phyloP scores from a whole-genome alignment of 2,797 vertebrate genomes.

The Falco cherrug region DNA sequence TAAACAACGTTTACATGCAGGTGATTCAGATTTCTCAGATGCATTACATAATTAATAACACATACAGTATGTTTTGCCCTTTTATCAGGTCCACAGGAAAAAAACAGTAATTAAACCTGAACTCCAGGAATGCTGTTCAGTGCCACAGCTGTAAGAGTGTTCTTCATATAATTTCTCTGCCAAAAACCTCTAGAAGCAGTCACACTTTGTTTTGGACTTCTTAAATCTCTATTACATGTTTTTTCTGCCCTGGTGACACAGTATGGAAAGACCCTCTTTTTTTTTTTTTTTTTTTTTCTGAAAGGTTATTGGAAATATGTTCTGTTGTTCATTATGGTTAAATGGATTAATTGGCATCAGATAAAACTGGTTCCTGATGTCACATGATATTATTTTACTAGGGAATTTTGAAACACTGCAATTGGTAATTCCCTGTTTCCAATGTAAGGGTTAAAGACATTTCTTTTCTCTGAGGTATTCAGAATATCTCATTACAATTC shows the following conservation, averaged over 20 bases:
- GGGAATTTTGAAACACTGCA: constrained; percentile 10
- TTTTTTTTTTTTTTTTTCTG: neutral
- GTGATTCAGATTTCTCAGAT: neutral
- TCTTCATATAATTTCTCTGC: neutral
- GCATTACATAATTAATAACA: neutral
- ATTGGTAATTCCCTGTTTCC: neutral
- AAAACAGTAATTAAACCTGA: neutral
- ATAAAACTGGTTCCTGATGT: constrained; percentile 33
- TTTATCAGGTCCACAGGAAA: neutral
- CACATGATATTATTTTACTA: constrained; percentile 8
- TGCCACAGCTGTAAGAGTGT: neutral
- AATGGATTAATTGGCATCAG: constrained; percentile 44
- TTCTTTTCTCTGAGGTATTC: neutral
- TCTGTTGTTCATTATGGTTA: constrained; percentile 30
- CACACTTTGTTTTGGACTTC: neutral
- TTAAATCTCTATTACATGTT: neutral
- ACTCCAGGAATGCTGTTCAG: neutral
- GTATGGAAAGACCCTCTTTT: neutral
- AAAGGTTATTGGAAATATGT: constrained; percentile 13
- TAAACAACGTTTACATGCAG: neutral
- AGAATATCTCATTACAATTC: constrained; percentile 48
- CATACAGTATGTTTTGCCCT: neutral
- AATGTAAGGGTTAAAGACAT: constrained; percentile 29
- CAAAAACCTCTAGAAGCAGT: neutral
- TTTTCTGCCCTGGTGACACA: neutral